Conservation (phyloP, 2,113 vertebrate species). For the Corythaeola cristata region DNA sequence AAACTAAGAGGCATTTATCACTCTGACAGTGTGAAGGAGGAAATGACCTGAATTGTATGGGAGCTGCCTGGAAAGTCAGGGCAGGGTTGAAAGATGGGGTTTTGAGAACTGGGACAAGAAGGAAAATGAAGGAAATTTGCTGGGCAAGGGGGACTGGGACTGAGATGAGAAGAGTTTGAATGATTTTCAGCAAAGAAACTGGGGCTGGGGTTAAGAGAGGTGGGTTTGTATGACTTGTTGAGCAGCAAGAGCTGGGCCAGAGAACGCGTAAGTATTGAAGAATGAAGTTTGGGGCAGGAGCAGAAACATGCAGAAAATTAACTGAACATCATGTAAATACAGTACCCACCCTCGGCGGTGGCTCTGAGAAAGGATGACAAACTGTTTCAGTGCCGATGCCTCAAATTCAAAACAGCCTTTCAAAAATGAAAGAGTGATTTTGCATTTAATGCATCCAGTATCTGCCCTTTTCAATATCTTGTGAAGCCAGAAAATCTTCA, state of each 20-base stretch:
- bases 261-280: not conserved
- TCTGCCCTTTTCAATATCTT: not conserved
- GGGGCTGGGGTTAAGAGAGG: not conserved
- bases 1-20: not conserved
- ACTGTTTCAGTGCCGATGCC: not conserved
- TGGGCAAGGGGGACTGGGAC: not conserved
- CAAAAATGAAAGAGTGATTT: not conserved
- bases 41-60: not conserved
- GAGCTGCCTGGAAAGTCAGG: not conserved
- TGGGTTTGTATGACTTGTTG: not conserved
- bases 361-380: not conserved
- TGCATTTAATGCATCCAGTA: not conserved
- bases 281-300: not conserved
- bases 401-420: not conserved
- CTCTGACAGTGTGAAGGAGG: not conserved
- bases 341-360: not conserved
- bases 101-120: not conserved
- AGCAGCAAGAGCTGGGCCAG: not conserved
- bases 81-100: not conserved
- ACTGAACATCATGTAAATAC: not conserved
- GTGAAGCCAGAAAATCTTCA: not conserved
- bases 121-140: not conserved
- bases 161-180: not conserved
- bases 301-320: not conserved
- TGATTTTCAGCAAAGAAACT: not conserved